Evolutionary conservation across 2,113 vertebrate genomes (phyloP).

Genomic region (Zosterops lateralis): DNA sequence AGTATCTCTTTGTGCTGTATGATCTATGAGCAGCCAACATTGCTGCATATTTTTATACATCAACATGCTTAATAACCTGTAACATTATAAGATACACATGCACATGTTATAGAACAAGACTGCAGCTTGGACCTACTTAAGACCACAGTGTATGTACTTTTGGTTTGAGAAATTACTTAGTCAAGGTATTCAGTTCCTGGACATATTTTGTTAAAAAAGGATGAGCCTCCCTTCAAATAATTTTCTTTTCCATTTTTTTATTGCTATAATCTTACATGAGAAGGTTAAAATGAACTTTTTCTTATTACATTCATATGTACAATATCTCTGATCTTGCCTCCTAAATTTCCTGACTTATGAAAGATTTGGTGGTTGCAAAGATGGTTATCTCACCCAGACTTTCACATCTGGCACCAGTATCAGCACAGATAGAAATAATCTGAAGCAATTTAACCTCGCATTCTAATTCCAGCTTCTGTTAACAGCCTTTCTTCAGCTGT

Average conservation of each 20-base stretch:
- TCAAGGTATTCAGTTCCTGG: background rate
- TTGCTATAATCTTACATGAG: background rate
- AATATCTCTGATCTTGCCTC: background rate
- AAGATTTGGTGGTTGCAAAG: slow-evolving; percentile 11
- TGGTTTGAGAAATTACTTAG: background rate
- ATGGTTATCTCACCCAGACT: background rate
- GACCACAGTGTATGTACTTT: background rate
- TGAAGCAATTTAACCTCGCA: slow-evolving; percentile 48
- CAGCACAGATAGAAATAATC: slow-evolving; percentile 39
- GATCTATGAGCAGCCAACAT: slow-evolving; percentile 5
- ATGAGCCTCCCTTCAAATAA: background rate
- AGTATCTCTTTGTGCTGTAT: background rate
- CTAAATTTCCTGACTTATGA: background rate
- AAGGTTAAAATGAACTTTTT: background rate
- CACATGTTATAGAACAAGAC: background rate
- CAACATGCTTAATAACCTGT: background rate
- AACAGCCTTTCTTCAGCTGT: slow-evolving; percentile 57
- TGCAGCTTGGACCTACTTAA: background rate
- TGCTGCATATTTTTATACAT: background rate
- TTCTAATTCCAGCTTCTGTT: slow-evolving; percentile 52
- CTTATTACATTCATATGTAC: background rate
- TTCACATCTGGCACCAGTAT: slow-evolving; percentile 51
- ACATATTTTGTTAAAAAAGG: background rate
- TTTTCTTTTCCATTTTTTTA: background rate
- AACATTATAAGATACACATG: background rate